Conservation (phyloP, 1,140 invertebrate genomes). For the Cyclargus thomasi region DNA sequence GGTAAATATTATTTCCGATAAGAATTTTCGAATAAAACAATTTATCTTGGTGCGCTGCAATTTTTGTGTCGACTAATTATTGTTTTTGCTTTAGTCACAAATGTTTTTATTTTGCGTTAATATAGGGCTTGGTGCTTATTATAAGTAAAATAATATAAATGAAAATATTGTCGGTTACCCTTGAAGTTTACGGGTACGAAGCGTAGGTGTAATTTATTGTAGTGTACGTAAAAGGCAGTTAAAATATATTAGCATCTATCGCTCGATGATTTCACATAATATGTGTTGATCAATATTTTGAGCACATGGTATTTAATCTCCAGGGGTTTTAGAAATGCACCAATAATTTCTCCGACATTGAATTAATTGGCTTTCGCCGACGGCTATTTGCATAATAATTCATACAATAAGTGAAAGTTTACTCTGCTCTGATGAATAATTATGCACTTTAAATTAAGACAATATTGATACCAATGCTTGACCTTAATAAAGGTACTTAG, state of each 20-base stretch:
- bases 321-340: slow-evolving; percentile 45
- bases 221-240: slow-evolving; percentile 3
- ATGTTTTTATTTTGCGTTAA: slow-evolving; percentile 16
- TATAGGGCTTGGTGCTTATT: neutral
- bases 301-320: slow-evolving; percentile 26
- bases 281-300: slow-evolving; percentile 26
- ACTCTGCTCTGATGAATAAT: slow-evolving; percentile 15
- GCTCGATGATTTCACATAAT: neutral
- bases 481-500: neutral
- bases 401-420: slow-evolving; percentile 44
- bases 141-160: neutral
- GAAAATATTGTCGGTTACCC: slow-evolving; percentile 11
- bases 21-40: neutral
- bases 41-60: neutral
- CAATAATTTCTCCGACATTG: slow-evolving; percentile 46
- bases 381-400: slow-evolving; percentile 41
- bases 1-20: slow-evolving; percentile 24
- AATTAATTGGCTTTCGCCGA: slow-evolving; percentile 42
- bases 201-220: slow-evolving; percentile 47
- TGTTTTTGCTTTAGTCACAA: slow-evolving; percentile 22
- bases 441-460: neutral
- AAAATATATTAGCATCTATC: slow-evolving; percentile 18
- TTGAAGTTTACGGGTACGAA: slow-evolving; percentile 19
- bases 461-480: neutral
- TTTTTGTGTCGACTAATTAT: slow-evolving; percentile 24